Conservation (phyloP, 30 jellyfish, hydroid and myxozoan species). For the Rhopilema esculentum region DNA sequence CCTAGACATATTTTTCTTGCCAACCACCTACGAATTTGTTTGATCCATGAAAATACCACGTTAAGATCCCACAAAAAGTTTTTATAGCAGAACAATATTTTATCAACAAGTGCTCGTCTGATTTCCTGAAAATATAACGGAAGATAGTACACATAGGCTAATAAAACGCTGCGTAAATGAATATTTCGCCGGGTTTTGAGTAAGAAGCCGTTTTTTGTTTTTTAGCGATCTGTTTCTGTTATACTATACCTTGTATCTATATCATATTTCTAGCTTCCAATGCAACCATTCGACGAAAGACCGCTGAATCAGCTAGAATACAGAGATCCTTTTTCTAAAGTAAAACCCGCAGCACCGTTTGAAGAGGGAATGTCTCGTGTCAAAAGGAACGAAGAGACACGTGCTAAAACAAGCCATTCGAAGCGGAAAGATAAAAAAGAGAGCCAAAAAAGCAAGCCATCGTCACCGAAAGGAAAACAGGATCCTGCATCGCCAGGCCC, state of each 20-base stretch:
- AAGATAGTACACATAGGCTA: too few species aligned
- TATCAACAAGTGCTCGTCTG: too few species aligned
- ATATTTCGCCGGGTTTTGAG: too few species aligned
- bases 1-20: background rate
- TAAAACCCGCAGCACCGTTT: constrained; percentile 19
- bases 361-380: constrained; percentile 5
- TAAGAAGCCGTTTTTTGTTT: too few species aligned
- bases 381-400: constrained; percentile 40
- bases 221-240: too few species aligned
- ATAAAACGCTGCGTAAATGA: too few species aligned
- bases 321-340: constrained; percentile 57
- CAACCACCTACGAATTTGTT: too few species aligned
- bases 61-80: too few species aligned
- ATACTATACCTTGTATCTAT: too few species aligned
- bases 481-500: background rate
- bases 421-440: constrained; percentile 51
- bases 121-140: too few species aligned
- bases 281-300: constrained; percentile 38
- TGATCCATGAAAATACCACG: too few species aligned
- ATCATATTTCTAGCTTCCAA: constrained; percentile 4
- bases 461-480: constrained; percentile 37
- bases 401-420: constrained; percentile 48
- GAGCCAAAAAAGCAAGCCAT: constrained; percentile 20
- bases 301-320: constrained; percentile 50
- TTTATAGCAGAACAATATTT: too few species aligned